These are phyloP conservation scores for Idaea biselata DNA, from an alignment of 2,888 invertebrate genomes.

Conservation along the genomic window DNA sequence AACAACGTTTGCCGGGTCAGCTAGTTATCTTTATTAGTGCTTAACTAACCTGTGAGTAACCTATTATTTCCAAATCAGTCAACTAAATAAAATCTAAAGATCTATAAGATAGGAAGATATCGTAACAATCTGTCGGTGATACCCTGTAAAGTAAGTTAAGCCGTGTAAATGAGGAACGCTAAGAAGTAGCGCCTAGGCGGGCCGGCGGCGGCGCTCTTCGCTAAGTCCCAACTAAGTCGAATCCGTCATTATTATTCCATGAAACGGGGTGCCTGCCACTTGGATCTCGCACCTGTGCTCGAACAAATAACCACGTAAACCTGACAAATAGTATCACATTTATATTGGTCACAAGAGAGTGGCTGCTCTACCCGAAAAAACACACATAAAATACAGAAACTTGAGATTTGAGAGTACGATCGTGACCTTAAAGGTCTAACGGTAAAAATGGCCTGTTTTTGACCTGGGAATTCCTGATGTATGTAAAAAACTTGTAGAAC, in stretches of 20 bases:
- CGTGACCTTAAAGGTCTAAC: constrained; percentile 32
- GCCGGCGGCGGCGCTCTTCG: constrained; percentile 31
- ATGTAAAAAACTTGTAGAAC: too few relatives aligned
- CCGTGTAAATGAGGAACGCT: constrained; percentile 46
- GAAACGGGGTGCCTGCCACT: constrained; percentile 47
- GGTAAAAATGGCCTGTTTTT: neutral
- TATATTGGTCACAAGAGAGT: constrained; percentile 63
- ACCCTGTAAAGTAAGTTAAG: constrained; percentile 43
- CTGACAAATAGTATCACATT: constrained; percentile 76
- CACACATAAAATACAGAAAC: constrained; percentile 38
- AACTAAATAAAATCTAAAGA: too few relatives aligned
- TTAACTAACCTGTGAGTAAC: too few relatives aligned
- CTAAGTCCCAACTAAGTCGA: constrained; percentile 67
- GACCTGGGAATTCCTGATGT: too few relatives aligned
- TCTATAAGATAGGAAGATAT: too few relatives aligned
- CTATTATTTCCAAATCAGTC: too few relatives aligned
- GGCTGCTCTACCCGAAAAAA: constrained; percentile 52
- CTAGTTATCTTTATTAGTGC: too few relatives aligned
- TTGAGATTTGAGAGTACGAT: constrained; percentile 46
- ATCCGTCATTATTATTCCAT: constrained; percentile 73
- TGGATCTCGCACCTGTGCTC: constrained; percentile 61
- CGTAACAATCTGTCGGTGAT: constrained; percentile 18
- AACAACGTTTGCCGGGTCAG: too few relatives aligned
- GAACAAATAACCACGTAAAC: constrained; percentile 74
- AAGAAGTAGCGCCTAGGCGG: constrained; percentile 29